These are phyloP conservation scores for Aphrocallistes beatrix DNA, from an alignment of 37 sponge, comb jelly and placozoan genomes.

Conservation along the genomic window DNA sequence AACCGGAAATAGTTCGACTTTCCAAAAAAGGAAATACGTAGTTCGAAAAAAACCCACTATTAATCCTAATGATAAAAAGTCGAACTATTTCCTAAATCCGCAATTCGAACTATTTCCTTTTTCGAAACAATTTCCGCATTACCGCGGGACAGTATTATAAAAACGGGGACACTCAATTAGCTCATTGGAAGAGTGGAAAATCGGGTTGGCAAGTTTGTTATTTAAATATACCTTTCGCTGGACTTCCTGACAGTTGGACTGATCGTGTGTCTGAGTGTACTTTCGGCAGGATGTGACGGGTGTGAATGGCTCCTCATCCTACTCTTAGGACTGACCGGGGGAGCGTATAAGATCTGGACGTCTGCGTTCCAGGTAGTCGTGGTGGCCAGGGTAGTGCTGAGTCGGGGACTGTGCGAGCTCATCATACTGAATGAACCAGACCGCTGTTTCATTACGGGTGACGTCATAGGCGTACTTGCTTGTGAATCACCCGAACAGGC, in stretches of 20 bases:
- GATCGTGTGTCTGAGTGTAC: neutral
- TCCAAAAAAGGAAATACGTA: too few species aligned
- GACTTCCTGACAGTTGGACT: neutral
- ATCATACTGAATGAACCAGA: neutral
- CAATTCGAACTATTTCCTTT: too few species aligned
- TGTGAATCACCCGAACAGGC: neutral
- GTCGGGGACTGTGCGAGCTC: neutral
- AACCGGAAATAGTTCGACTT: too few species aligned
- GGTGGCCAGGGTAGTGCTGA: neutral
- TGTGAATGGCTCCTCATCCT: neutral
- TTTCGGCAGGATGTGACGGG: conserved; percentile 2
- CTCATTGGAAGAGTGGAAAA: too few species aligned
- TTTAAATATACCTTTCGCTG: neutral
- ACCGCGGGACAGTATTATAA: too few species aligned
- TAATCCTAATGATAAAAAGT: too few species aligned
- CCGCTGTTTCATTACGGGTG: neutral
- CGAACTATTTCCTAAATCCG: too few species aligned
- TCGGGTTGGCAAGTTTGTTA: too few species aligned
- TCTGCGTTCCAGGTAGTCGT: neutral
- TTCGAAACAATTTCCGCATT: too few species aligned
- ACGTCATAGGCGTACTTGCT: conserved; percentile 11
- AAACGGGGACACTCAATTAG: too few species aligned
- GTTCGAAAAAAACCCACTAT: too few species aligned
- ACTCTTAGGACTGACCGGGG: neutral
- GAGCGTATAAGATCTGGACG: neutral